Evolutionary conservation across 2,113 vertebrate genomes (phyloP), one percentile per base, ranked within the genome.

Genomic region (Scopus umbretta): DNA sequence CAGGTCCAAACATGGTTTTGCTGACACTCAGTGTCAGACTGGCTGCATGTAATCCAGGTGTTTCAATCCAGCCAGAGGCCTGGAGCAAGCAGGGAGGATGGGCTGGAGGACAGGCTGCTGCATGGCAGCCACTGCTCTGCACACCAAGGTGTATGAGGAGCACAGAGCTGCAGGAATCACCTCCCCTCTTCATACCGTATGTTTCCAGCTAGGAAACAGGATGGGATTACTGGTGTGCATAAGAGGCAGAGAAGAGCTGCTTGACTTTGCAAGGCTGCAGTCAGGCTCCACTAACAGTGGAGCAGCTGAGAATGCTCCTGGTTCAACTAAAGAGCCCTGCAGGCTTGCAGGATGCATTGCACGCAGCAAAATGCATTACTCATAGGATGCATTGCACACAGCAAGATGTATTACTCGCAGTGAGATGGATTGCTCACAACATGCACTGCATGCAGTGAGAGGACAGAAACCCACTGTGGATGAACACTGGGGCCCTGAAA

Each of bases 181-280:
- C 22, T 50, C 5, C 17, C 3, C 21, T 36, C 36, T 59, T 19
- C 47, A 4, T 7, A 7, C 2, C 11, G 3, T 6, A 4, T 1
- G 0, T 20, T 52, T 58, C 59, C 8, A 58, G 1, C 53, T 9
- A 0, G 75, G 32, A 5, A 26, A 26, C 16, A 7, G 23, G 36
- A 10, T 14, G 68, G 25, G 32, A 20, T n/a, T 38, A 9, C 25
- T 6, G 40, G 15, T 5, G 70, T 2, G 7, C 22, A 3, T 2
- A 58, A 15, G 17, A 32, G 23, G 30, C 19, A 36, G 27, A 25
- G 49, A 61, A 59, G 27, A 66, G 34, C 43, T 15, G 30, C 43
- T 9, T 53, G 40, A 11, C 7, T 40, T 6, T 40, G 49, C 34
- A 14, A 13, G 66, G 49, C 38, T 43, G 29, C 42, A 6, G 38